A percentile compares a stretch with the other conserved stretches of the same genome.
These are phyloP conservation scores for Catostylus mosaicus DNA, from an alignment of 30 jellyfish, hydroid and myxozoan genomes.

Conservation along the genomic window DNA sequence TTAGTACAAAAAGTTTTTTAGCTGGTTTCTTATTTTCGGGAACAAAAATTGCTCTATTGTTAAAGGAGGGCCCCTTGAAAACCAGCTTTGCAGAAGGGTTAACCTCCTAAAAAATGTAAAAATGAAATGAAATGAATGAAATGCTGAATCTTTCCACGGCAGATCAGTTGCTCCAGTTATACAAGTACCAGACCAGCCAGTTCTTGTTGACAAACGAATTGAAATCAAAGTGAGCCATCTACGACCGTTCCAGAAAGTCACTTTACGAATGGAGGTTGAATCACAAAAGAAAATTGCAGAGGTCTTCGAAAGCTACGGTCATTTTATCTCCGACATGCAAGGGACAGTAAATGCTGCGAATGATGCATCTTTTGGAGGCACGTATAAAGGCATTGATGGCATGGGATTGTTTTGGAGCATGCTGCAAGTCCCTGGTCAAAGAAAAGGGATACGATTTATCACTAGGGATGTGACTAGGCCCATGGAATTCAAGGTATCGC, in stretches of 20 bases:
- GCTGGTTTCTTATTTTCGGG: too few relatives aligned
- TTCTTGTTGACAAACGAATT: constrained; percentile 47
- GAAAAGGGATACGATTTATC: constrained; percentile 39
- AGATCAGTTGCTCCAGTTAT: too few relatives aligned
- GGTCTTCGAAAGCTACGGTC: constrained; percentile 48
- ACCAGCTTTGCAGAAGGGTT: too few relatives aligned
- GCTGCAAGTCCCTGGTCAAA: constrained; percentile 56
- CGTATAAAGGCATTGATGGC: constrained; percentile 52
- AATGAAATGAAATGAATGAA: too few relatives aligned
- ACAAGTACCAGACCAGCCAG: constrained; percentile 29
- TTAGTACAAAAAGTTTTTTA: too few relatives aligned
- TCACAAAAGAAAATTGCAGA: background rate
- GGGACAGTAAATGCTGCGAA: constrained; percentile 22
- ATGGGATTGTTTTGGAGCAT: constrained; percentile 78
- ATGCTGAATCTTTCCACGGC: too few relatives aligned
- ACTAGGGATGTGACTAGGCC: constrained; percentile 33
- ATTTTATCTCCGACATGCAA: constrained; percentile 39
- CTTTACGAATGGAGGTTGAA: constrained; percentile 43
- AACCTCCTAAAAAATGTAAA: too few relatives aligned
- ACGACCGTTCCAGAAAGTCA: constrained; percentile 34
- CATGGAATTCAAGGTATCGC: constrained; percentile 17
- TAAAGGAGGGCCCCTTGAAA: too few relatives aligned
- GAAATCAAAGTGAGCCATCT: constrained; percentile 2
- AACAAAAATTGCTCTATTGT: too few relatives aligned
- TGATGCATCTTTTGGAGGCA: constrained; percentile 63